Evolutionary conservation across 2,888 invertebrate genomes (phyloP).

Genomic region (Mechanitis mazaeus): DNA sequence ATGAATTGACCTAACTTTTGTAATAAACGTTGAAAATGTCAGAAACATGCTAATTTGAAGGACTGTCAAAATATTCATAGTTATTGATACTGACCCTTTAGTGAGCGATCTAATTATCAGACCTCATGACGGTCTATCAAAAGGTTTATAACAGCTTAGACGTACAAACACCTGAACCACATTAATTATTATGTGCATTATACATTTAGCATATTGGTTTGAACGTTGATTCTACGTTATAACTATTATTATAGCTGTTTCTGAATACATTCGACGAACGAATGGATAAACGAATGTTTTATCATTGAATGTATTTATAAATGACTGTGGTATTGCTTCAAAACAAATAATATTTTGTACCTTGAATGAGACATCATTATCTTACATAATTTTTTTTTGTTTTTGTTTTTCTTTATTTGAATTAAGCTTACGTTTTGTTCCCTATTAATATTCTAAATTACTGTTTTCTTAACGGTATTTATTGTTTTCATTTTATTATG

Average conservation of each 20-base stretch:
- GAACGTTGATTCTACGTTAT: conserved; percentile 22
- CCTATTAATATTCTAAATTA: no score
- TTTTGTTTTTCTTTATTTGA: no score
- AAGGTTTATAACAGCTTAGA: conserved; percentile 4
- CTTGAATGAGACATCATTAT: no score
- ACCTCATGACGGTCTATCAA: conserved; percentile 2
- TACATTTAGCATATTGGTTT: conserved; percentile 50
- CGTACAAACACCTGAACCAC: conserved; percentile 30
- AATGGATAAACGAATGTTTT: no score
- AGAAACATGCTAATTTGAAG: neutral
- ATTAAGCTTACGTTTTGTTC: no score
- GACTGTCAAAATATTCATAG: neutral
- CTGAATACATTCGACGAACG: neutral
- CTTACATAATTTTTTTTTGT: no score
- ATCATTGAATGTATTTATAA: no score
- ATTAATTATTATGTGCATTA: conserved; percentile 45
- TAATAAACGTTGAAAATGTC: neutral
- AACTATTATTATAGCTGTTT: conserved; percentile 14
- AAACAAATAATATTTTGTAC: no score
- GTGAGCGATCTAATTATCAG: neutral
- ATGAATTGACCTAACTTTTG: neutral
- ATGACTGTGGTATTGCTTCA: no score
- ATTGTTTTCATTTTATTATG: no score
- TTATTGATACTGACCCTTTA: conserved; percentile 1
- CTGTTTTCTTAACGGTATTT: no score